Evolutionary conservation across 2,888 invertebrate genomes (phyloP).

Genomic region (Hypolimnas misippus): DNA sequence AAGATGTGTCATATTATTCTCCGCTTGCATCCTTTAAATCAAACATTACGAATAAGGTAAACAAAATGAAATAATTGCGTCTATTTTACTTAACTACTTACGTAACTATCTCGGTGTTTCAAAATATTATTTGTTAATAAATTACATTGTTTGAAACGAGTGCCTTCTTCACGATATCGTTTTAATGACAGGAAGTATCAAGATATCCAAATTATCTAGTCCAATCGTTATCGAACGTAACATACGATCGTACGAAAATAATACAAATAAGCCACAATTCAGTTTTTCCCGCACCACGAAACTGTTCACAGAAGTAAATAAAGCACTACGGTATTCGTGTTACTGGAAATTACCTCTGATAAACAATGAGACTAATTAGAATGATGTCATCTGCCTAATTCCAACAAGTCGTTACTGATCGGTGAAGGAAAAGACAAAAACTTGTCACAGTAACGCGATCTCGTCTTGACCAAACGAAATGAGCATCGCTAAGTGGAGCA

Average conservation of each 20-base stretch:
- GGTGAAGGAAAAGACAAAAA: conserved; percentile 3
- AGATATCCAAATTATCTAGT: background rate
- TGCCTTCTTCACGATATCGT: background rate
- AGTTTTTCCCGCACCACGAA: conserved; percentile 14
- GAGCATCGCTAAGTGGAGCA: background rate
- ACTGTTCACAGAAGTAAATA: conserved; percentile 7
- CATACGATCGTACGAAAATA: background rate
- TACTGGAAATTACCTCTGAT: conserved; percentile 42
- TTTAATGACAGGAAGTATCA: conserved; percentile 3
- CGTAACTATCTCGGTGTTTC: background rate
- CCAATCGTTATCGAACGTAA: background rate
- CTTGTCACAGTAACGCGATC: background rate
- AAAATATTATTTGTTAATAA: background rate
- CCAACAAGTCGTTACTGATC: conserved; percentile 14
- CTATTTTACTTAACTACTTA: background rate
- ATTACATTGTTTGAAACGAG: background rate
- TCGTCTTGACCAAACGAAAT: background rate
- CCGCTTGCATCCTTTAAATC: background rate
- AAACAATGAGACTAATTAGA: conserved; percentile 38
- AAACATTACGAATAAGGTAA: too few species aligned
- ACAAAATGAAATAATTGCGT: conserved; percentile 7
- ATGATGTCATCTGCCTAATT: conserved; percentile 34
- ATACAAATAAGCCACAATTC: background rate
- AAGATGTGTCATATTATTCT: background rate
- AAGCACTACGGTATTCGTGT: conserved; percentile 29